These are phyloP conservation scores for Cosmia trapezina DNA, from an alignment of 2,888 invertebrate genomes.

Conservation along the genomic window DNA sequence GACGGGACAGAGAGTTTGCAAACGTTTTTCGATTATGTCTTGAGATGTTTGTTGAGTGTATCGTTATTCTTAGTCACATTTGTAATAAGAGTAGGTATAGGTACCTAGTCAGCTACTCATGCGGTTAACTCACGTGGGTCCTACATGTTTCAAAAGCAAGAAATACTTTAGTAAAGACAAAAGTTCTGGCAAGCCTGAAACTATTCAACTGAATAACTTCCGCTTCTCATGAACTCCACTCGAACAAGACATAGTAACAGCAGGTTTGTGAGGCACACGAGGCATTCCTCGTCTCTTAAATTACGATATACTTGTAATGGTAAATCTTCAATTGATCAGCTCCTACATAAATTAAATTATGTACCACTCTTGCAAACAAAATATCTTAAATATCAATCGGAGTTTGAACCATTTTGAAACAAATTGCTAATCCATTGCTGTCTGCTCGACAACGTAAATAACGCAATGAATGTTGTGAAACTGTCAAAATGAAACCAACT, in stretches of 20 bases:
- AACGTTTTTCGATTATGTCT: conserved; percentile 23
- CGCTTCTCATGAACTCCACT: not conserved
- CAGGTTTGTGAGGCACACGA: not conserved
- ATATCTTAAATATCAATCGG: too few relatives aligned
- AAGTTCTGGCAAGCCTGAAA: not conserved
- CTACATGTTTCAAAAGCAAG: not conserved
- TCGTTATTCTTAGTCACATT: not conserved
- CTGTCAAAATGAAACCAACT: too few relatives aligned
- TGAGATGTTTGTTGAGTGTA: conserved; percentile 14
- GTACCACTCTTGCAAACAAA: not conserved
- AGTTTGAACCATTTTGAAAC: too few relatives aligned
- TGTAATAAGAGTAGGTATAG: not conserved
- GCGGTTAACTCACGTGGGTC: too few relatives aligned
- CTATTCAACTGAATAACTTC: not conserved
- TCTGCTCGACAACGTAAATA: too few relatives aligned
- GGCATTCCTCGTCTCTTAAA: not conserved
- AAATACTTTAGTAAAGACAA: not conserved
- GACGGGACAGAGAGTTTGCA: not conserved
- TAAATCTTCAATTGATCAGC: too few relatives aligned
- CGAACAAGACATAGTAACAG: not conserved
- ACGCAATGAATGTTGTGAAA: too few relatives aligned
- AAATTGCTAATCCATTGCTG: too few relatives aligned
- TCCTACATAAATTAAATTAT: conserved; percentile 2
- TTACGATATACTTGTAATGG: not conserved
- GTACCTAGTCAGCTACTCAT: not conserved